phyloP scores from a whole-genome alignment of 2,113 vertebrate species.

The Bubo bubo region DNA sequence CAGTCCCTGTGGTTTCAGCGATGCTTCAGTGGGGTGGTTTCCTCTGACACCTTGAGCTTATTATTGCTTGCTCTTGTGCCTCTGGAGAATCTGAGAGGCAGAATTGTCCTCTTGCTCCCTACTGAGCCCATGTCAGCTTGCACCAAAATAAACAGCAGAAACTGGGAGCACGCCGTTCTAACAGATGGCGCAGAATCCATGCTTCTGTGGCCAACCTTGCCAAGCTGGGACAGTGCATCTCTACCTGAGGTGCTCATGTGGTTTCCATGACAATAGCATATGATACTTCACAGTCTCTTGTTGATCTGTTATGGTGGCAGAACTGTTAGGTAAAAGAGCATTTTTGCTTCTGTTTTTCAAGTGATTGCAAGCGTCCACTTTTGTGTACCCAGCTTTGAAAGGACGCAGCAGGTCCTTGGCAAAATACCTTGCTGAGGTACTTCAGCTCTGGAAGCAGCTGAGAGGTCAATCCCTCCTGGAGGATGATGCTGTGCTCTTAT shows the following conservation, averaged over 20 bases:
- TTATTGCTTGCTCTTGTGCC: not conserved
- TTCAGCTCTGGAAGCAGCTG: not conserved
- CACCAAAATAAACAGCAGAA: not conserved
- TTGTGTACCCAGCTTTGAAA: not conserved
- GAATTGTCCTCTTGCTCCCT: not conserved
- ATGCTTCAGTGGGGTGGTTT: not conserved
- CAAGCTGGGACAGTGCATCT: not conserved
- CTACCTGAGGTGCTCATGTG: not conserved
- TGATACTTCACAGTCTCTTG: not conserved
- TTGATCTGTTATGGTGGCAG: not conserved
- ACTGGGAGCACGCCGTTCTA: not conserved
- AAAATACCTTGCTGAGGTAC: not conserved
- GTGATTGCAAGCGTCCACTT: not conserved
- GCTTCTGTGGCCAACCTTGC: not conserved
- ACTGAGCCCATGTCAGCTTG: not conserved
- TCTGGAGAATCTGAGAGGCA: not conserved
- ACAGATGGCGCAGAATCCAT: not conserved
- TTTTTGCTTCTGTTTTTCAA: conserved; percentile 1
- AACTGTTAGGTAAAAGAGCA: not conserved
- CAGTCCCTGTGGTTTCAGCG: not conserved
- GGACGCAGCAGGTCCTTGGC: not conserved
- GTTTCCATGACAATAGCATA: not conserved
- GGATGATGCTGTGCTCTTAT: not conserved
- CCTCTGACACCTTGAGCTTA: not conserved
- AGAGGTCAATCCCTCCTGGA: not conserved